Evolutionary conservation across 2,888 invertebrate species (phyloP).

Genomic region (Cataglyphis cursor): DNA sequence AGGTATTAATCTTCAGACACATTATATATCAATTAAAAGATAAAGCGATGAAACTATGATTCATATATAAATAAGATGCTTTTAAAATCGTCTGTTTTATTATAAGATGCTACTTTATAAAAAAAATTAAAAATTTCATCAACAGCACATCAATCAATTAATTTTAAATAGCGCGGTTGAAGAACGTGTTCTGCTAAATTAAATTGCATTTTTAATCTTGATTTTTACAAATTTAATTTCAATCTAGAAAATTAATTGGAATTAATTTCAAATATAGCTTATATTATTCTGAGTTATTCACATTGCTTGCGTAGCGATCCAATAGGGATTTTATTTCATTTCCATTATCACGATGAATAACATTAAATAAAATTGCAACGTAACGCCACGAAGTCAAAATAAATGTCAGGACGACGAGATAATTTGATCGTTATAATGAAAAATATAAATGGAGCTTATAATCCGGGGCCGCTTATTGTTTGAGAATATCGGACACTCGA

Average conservation of each 20-base stretch:
- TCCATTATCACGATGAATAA: conserved; percentile 37
- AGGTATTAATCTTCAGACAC: neutral
- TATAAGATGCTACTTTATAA: neutral
- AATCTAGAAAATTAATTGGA: conserved; percentile 10
- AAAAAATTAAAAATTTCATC: neutral
- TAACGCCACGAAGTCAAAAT: conserved; percentile 41
- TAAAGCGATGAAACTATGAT: neutral
- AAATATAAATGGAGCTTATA: conserved; percentile 54
- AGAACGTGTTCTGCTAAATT: neutral
- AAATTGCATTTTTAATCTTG: neutral
- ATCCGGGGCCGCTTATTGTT: conserved; percentile 45
- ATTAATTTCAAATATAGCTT: conserved; percentile 25
- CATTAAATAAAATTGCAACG: conserved; percentile 41
- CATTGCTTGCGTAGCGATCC: neutral
- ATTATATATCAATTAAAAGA: neutral
- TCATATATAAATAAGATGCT: neutral
- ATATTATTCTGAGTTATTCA: conserved; percentile 25
- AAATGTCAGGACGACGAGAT: conserved; percentile 40
- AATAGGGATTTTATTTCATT: conserved; percentile 23
- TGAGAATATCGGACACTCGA: conserved; percentile 52
- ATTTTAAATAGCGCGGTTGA: neutral
- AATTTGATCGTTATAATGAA: conserved; percentile 53
- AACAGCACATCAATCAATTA: conserved; percentile 7
- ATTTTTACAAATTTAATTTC: conserved; percentile 7
- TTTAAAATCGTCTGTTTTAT: neutral